Evolutionary conservation across 2,797 vertebrate species (phyloP).

Genomic region (Novumbra hubbsi): DNA sequence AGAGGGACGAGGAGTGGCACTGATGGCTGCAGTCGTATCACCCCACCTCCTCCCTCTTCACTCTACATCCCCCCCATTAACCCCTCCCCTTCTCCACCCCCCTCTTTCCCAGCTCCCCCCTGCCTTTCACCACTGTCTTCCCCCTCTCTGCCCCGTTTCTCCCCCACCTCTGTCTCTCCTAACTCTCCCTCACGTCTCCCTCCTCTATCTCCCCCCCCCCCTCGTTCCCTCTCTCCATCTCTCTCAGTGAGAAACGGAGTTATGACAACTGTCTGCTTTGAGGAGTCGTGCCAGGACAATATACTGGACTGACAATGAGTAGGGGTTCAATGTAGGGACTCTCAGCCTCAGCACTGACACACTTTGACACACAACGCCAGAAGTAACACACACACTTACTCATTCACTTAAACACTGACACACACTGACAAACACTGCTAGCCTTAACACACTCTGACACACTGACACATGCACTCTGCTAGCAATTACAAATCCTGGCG

Average conservation of each 20-base stretch:
- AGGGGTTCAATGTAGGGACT: conserved; percentile 46
- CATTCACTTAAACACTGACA: conserved; percentile 28
- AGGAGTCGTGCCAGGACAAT: conserved; percentile 69
- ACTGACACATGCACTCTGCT: conserved; percentile 6
- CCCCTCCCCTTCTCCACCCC: too few species aligned
- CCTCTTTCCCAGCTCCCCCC: not conserved
- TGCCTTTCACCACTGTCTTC: not conserved
- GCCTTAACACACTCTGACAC: conserved; percentile 15
- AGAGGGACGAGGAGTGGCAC: conserved; percentile 62
- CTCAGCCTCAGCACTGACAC: conserved; percentile 44
- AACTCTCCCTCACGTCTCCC: not conserved
- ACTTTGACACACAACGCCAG: conserved; percentile 41
- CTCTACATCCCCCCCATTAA: not conserved
- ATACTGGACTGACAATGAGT: conserved; percentile 64
- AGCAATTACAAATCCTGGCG: conserved; percentile 23
- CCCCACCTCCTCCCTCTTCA: not conserved
- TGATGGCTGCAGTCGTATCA: conserved; percentile 42
- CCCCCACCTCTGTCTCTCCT: conserved; percentile 2
- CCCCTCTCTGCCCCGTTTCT: conserved; percentile 26
- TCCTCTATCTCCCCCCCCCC: conserved; percentile 2
- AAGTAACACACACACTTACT: conserved; percentile 18
- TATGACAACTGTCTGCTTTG: conserved; percentile 70
- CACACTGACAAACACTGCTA: conserved; percentile 8
- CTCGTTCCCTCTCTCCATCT: conserved; percentile 28
- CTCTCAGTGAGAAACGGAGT: conserved; percentile 54